A percentile compares a stretch with the other conserved stretches of the same genome.
Conservation (phyloP, 2,797 vertebrate genomes). For the Prunella strophiata region DNA sequence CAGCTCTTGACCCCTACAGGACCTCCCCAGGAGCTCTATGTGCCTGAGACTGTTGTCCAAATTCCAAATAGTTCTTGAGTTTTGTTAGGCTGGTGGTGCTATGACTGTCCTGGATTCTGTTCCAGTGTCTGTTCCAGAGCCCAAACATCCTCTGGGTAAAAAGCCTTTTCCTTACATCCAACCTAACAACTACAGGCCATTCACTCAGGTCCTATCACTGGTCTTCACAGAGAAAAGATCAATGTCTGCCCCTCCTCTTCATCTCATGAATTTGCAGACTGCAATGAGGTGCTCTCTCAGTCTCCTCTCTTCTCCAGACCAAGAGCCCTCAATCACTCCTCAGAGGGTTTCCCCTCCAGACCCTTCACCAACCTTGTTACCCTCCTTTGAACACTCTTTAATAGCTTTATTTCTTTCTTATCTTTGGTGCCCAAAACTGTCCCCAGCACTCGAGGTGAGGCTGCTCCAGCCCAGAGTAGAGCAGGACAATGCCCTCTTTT, state of each 20-base stretch:
- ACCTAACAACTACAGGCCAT: background rate
- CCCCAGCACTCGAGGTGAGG: rapidly evolving
- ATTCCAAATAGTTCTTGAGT: background rate
- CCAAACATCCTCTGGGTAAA: background rate
- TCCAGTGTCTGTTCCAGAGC: background rate
- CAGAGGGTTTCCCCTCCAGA: rapidly evolving
- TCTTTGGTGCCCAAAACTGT: background rate
- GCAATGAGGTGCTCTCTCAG: background rate
- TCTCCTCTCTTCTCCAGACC: background rate
- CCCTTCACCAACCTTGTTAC: background rate
- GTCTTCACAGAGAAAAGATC: background rate
- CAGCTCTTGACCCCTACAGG: background rate
- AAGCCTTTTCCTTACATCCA: background rate
- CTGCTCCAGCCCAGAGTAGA: background rate
- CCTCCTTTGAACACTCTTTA: background rate
- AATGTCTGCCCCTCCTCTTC: background rate
- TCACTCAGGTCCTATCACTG: background rate
- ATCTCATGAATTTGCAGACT: background rate
- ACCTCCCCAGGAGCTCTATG: background rate
- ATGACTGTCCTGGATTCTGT: background rate
- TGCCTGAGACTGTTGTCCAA: background rate
- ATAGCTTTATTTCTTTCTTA: background rate
- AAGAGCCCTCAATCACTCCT: background rate
- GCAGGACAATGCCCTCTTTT: background rate
- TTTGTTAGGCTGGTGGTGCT: background rate